A percentile compares a stretch with the other conserved stretches of the same genome.
phyloP scores from a whole-genome alignment of 2,888 invertebrate genomes.

The Hylaea fasciaria region DNA sequence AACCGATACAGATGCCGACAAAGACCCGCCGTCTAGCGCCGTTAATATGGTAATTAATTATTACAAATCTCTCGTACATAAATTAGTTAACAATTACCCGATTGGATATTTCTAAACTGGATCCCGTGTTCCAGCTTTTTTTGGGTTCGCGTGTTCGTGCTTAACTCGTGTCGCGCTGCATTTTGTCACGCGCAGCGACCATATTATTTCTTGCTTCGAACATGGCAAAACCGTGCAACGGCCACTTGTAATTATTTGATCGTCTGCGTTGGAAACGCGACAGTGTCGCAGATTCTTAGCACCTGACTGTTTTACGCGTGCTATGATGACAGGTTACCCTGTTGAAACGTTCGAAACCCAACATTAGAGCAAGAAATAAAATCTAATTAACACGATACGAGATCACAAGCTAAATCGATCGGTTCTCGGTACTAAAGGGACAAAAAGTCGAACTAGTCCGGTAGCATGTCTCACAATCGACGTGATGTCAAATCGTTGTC shows the following conservation, averaged over 20 bases:
- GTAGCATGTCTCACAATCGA: conserved; percentile 80
- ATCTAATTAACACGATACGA: conserved; percentile 67
- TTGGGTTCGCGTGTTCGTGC: conserved; percentile 35
- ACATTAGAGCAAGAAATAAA: conserved; percentile 40
- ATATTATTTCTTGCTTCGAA: conserved; percentile 39
- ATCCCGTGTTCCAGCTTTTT: conserved; percentile 36
- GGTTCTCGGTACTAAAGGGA: conserved; percentile 60
- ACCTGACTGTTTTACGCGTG: conserved; percentile 57
- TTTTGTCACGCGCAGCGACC: conserved; percentile 68
- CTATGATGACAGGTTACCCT: conserved; percentile 8
- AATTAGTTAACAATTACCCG: conserved; percentile 73
- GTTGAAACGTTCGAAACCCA: conserved; percentile 8
- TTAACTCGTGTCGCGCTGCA: conserved; percentile 52
- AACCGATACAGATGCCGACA: conserved; percentile 78
- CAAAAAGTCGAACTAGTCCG: conserved; percentile 77
- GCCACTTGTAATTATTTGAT: conserved; percentile 66
- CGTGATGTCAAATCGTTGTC: conserved; percentile 81
- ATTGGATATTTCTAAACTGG: conserved; percentile 53
- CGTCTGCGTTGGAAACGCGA: conserved; percentile 62
- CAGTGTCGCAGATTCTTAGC: conserved; percentile 64
- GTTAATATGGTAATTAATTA: conserved; percentile 83
- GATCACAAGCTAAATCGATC: conserved; percentile 80
- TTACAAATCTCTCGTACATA: conserved; percentile 76
- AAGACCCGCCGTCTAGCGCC: conserved; percentile 75
- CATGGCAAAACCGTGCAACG: conserved; percentile 66